Evolutionary conservation across 2,113 vertebrate genomes (phyloP).

Genomic region (Penelope pileata): DNA sequence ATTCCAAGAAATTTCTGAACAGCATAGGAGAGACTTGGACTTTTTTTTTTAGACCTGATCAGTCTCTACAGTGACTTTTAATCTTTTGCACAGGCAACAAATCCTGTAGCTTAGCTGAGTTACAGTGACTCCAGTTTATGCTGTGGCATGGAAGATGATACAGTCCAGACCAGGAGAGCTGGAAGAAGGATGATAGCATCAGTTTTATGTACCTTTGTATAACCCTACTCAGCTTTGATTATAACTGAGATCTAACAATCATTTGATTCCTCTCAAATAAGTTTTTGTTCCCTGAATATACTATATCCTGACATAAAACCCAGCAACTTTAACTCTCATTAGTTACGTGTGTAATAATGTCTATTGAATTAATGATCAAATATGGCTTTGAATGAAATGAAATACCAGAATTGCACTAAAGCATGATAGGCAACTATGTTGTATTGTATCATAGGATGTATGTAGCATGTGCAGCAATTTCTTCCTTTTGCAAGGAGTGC

Average conservation of each 20-base stretch:
- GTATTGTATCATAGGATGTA: background rate
- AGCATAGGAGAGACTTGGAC: background rate
- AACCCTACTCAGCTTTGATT: background rate
- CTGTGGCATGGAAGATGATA: background rate
- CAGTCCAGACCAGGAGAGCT: background rate
- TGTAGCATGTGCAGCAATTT: rapidly evolving
- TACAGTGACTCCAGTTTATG: background rate
- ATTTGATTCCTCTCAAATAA: background rate
- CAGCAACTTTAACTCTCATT: background rate
- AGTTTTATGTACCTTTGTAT: background rate
- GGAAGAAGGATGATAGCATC: background rate
- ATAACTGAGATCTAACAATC: background rate
- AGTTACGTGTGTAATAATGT: background rate
- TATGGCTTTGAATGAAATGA: background rate
- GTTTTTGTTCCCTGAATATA: background rate
- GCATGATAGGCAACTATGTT: background rate
- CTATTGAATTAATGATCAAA: background rate
- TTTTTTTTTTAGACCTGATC: background rate
- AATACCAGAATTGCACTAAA: background rate
- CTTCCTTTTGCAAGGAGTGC: background rate
- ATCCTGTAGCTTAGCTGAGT: background rate
- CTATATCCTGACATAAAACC: background rate
- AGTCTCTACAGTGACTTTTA: background rate
- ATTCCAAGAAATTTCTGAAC: background rate
- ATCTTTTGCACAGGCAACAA: background rate